Percentiles rank a stretch among this genome's conserved stretches.
These are phyloP conservation scores for Xylota sylvarum DNA, from an alignment of 2,888 invertebrate genomes.

Conservation along the genomic window DNA sequence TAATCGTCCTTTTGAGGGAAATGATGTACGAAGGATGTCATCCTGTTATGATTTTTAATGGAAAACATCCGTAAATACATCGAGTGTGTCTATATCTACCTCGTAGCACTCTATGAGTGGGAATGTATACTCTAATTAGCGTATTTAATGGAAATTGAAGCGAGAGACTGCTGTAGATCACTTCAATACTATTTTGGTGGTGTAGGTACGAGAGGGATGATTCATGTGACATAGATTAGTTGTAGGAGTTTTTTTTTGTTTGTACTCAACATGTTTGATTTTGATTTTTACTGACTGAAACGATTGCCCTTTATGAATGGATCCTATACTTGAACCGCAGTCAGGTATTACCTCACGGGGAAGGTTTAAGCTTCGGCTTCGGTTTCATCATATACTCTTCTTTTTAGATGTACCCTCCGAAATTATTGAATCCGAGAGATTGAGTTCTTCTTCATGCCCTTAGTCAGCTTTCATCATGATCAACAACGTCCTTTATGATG, in stretches of 20 bases:
- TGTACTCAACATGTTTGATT: background rate
- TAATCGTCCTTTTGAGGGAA: slow-evolving; percentile 41
- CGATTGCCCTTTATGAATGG: too few relatives aligned
- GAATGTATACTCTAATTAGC: slow-evolving; percentile 48
- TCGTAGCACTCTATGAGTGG: background rate
- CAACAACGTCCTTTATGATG: too few relatives aligned
- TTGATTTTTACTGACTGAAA: too few relatives aligned
- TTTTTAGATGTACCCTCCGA: too few relatives aligned
- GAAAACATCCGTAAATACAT: slow-evolving; percentile 50
- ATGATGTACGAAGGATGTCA: slow-evolving; percentile 29
- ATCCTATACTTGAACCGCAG: too few relatives aligned
- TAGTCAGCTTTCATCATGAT: too few relatives aligned
- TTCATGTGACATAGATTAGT: background rate
- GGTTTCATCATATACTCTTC: too few relatives aligned
- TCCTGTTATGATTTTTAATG: slow-evolving; percentile 52
- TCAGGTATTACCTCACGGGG: too few relatives aligned
- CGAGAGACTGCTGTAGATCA: slow-evolving; percentile 27
- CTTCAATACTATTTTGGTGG: slow-evolving; percentile 31
- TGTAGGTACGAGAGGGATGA: background rate
- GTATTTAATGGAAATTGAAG: slow-evolving; percentile 48
- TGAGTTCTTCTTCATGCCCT: too few relatives aligned
- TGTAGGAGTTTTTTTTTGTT: background rate
- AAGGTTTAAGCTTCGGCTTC: too few relatives aligned
- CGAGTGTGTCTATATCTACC: background rate
- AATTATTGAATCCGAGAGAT: too few relatives aligned